phyloP scores from a whole-genome alignment of 2,888 invertebrate genomes.

The Thecophora atra region DNA sequence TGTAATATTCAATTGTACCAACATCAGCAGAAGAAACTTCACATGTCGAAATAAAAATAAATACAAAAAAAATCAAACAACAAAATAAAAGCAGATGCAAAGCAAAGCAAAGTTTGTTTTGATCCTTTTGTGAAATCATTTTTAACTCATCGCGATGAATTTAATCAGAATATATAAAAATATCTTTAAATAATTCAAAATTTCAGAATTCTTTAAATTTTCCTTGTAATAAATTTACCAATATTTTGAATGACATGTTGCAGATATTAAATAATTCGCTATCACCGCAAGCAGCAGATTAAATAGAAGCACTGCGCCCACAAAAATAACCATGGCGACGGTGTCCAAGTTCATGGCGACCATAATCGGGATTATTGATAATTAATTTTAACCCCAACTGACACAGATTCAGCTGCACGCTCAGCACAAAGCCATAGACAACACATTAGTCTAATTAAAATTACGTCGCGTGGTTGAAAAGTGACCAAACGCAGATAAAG shows the following conservation, averaged over 20 bases:
- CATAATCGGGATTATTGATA: slow-evolving; percentile 29
- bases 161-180: too few species aligned
- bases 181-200: too few species aligned
- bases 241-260: slow-evolving; percentile 8
- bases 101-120: too few species aligned
- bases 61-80: too few species aligned
- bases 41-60: too few species aligned
- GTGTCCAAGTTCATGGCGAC: not conserved
- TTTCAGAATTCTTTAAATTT: not conserved
- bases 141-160: too few species aligned
- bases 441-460: slow-evolving; percentile 49
- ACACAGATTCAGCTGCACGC: not conserved
- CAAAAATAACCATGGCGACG: slow-evolving; percentile 6
- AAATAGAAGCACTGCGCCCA: not conserved
- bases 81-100: too few species aligned
- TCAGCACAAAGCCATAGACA: slow-evolving; percentile 12
- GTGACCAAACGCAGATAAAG: slow-evolving; percentile 33
- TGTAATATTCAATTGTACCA: too few species aligned
- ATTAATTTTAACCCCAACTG: slow-evolving; percentile 25
- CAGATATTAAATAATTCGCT: slow-evolving; percentile 16
- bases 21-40: too few species aligned
- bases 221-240: not conserved
- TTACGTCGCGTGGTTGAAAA: slow-evolving; percentile 42
- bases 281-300: not conserved
- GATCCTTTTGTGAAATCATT: too few species aligned